Evolutionary conservation across 1,140 invertebrate species (phyloP).

Genomic region (Aporrectodea caliginosa): DNA sequence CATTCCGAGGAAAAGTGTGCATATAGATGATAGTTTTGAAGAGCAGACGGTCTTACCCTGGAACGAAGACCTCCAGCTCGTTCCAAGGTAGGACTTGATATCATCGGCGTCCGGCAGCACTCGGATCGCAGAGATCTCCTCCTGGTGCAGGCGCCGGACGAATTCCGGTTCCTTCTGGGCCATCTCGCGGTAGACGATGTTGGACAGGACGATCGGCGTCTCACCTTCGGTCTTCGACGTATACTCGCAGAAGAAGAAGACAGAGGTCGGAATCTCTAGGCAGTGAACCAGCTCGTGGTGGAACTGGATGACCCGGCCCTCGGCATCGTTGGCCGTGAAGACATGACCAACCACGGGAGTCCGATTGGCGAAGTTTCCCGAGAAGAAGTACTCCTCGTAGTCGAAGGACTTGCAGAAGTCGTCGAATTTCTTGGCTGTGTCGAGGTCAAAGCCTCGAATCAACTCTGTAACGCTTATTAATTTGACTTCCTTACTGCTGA

Average conservation of each 20-base stretch:
- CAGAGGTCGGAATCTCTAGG: neutral
- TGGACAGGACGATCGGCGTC: neutral
- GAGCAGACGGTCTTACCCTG: neutral
- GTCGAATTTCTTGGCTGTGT: neutral
- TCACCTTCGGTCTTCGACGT: neutral
- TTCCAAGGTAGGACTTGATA: neutral
- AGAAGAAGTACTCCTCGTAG: neutral
- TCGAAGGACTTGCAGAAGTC: neutral
- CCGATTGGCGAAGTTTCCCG: neutral
- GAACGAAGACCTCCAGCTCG: neutral
- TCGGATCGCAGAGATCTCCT: neutral
- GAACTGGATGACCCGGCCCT: neutral
- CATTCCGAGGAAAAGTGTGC: too few species aligned
- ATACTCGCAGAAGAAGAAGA: constrained; percentile 2
- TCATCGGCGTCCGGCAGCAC: neutral
- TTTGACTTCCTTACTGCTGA: too few species aligned
- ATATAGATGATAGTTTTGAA: too few species aligned
- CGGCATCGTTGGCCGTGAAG: neutral
- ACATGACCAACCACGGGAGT: neutral
- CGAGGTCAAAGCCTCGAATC: neutral
- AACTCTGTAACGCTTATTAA: too few species aligned
- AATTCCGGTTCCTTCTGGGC: neutral
- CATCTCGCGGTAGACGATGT: neutral
- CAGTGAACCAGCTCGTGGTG: neutral
- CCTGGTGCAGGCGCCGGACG: neutral